Percentiles rank a stretch among this genome's conserved stretches.
Conservation (phyloP, 2,113 vertebrate species). For the Syngnathoides biaculeatus region DNA sequence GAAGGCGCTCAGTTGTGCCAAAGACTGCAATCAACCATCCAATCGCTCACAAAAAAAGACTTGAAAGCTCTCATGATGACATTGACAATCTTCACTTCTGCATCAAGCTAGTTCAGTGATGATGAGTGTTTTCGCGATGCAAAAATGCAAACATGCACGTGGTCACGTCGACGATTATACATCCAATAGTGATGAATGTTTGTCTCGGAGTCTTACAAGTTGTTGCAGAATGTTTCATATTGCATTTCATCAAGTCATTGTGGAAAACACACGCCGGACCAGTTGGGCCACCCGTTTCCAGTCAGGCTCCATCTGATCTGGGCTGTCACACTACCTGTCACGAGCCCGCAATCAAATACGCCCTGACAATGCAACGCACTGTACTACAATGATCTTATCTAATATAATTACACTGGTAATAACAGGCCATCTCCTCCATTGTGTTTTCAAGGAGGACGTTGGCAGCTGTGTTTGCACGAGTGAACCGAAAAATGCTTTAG, state of each 20-base stretch:
- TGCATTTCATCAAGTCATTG: conserved; percentile 34
- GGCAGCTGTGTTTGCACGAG: not conserved
- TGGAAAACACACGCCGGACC: conserved; percentile 59
- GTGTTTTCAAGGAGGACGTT: not conserved
- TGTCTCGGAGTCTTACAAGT: not conserved
- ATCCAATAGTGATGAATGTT: not conserved
- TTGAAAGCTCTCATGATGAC: not conserved
- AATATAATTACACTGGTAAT: conserved; percentile 7
- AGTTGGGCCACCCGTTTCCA: conserved; percentile 66
- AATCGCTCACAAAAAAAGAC: too few species aligned
- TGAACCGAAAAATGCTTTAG: not conserved
- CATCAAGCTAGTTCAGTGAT: not conserved
- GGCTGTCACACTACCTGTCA: not conserved
- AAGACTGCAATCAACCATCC: not conserved
- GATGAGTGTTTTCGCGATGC: not conserved
- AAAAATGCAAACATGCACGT: not conserved
- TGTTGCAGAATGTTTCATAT: conserved; percentile 9
- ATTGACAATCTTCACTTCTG: not conserved
- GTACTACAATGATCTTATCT: conserved; percentile 27
- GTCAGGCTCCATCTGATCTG: conserved; percentile 57
- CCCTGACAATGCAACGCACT: conserved; percentile 13
- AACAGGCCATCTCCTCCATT: not conserved
- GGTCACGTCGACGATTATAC: not conserved
- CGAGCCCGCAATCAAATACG: conserved; percentile 6
- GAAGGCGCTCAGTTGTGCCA: not conserved